Conservation (phyloP, 2,888 invertebrate genomes). For the Pteria penguin region DNA sequence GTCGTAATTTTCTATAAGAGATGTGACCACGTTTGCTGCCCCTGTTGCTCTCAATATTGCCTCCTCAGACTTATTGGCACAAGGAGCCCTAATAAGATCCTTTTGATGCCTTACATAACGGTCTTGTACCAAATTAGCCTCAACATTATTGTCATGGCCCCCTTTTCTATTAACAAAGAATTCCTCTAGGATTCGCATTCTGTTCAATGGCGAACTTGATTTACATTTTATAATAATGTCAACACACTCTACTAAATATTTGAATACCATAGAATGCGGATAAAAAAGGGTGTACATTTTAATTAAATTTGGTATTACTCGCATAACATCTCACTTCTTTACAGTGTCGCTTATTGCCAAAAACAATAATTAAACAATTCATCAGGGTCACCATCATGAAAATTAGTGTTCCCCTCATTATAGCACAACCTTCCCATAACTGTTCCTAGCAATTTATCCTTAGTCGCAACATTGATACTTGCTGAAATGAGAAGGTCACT, state of each 20-base stretch:
- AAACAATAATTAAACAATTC: slow-evolving; percentile 31
- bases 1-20: not conserved
- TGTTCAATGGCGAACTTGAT: slow-evolving; percentile 29
- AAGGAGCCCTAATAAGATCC: not conserved
- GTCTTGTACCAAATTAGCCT: slow-evolving; percentile 21
- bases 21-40: slow-evolving; percentile 26
- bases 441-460: not conserved
- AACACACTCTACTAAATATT: slow-evolving; percentile 39
- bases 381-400: not conserved
- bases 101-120: slow-evolving; percentile 1
- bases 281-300: slow-evolving; percentile 36
- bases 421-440: not conserved
- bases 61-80: slow-evolving; percentile 13
- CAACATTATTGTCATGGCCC: no score
- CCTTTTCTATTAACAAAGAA: slow-evolving; percentile 18
- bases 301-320: slow-evolving; percentile 28
- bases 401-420: not conserved
- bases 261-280: slow-evolving; percentile 35
- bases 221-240: slow-evolving; percentile 39
- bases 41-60: no score
- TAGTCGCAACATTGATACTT: not conserved
- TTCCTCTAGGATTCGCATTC: slow-evolving; percentile 31
- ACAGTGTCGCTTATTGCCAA: slow-evolving; percentile 44
- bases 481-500: not conserved
- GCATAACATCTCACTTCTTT: slow-evolving; percentile 43